These are phyloP conservation scores for Silurus glanis DNA, from an alignment of 2,113 vertebrate species.

Conservation along the genomic window DNA sequence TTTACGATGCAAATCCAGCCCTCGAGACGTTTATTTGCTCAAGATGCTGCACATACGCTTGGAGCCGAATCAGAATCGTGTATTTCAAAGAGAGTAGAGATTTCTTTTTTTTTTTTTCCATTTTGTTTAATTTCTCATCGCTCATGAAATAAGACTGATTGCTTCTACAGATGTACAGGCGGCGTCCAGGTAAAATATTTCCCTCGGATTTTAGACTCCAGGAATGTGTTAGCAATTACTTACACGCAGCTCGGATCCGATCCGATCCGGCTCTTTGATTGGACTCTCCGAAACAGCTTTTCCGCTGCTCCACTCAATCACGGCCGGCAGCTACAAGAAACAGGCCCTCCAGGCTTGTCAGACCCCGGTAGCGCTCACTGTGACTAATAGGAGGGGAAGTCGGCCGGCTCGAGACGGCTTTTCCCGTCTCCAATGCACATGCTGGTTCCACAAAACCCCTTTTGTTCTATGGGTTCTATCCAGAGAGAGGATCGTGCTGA, in stretches of 20 bases:
- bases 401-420: background rate
- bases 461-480: conserved; percentile 33
- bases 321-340: conserved; percentile 40
- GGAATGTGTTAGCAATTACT: conserved; percentile 64
- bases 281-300: conserved; percentile 30
- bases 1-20: conserved; percentile 31
- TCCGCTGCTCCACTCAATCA: conserved; percentile 43
- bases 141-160: conserved; percentile 57
- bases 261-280: conserved; percentile 43
- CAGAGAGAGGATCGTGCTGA: background rate
- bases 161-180: conserved; percentile 55
- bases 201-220: conserved; percentile 46
- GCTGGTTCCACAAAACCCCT: conserved; percentile 14
- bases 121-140: conserved; percentile 45
- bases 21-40: conserved; percentile 45
- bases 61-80: conserved; percentile 37
- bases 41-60: conserved; percentile 39
- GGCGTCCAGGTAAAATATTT: conserved; percentile 59
- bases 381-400: conserved; percentile 18
- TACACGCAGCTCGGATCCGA: conserved; percentile 30
- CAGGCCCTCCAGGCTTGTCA: conserved; percentile 13
- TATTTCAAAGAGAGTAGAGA: conserved; percentile 39
- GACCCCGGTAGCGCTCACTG: conserved; percentile 25
- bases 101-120: conserved; percentile 26
- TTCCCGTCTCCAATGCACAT: background rate